Base-by-base conservation (phyloP, 2,113 vertebrate genomes). In the Hippocampus abdominalis region DNA sequence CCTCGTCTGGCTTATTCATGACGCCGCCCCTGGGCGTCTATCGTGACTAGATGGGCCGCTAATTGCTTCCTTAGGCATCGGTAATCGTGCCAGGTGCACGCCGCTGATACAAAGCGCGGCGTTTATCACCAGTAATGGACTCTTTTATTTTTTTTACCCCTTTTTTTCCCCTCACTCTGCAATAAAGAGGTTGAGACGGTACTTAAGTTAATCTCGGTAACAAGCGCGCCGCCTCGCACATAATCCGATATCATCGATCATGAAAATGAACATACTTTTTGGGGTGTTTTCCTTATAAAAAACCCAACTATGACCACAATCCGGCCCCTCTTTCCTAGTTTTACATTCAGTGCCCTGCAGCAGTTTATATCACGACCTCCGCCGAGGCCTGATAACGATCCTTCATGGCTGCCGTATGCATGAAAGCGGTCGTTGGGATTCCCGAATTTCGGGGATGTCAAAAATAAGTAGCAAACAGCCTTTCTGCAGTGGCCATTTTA, bases 121-220 rank as follows among this genome's bases (percentile, higher is more conserved):
- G 89, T 89, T 90, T 89, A 87, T 88, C 88, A 90, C 81, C 82
- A 75, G 76, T 89, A 89, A 89, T 87, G 86, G 83, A 87, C 82
- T 85, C 67, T 13, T 36, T 36, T 36, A 32, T 32, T 32, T 32
- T 32, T 36, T 36, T 36, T 7, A 6, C 32, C 32, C 32, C 32
- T 36, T 72, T 84, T 71, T 62, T 69, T 75, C 71, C 49, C 65
- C 77, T 76, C 70, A 49, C 59, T 83, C 70, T 53, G 54, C 16
- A 59, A 75, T 75, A 72, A 81, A 68, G 78, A 75, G 73, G 69
- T 32, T 49, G 64, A 67, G 76, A 78, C 70, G 16, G 53, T 64
- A 69, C 71, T 25, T 56, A 77, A 86, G 81, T 90, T 89, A 83
- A 87, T 89, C 86, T 86, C 20, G 51, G 68, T 77, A 77, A 88